Conservation (phyloP, 2,888 invertebrate species). For the Caenorhabditis sinica region DNA sequence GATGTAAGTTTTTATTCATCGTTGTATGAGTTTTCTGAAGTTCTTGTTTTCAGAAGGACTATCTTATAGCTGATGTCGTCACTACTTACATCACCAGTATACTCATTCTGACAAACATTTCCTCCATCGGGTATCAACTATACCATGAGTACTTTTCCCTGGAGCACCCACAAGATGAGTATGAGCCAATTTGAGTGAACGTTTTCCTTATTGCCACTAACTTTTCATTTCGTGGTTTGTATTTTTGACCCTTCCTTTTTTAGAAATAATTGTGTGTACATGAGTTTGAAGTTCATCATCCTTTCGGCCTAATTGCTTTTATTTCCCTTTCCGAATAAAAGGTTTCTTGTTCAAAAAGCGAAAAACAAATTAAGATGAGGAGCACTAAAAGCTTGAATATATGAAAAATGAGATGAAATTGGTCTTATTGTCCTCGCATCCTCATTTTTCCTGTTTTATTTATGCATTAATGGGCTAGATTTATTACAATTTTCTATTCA, state of each 20-base stretch:
- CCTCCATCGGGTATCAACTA: conserved; percentile 59
- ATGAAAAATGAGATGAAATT: too few relatives aligned
- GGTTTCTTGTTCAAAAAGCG: not conserved
- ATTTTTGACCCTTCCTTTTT: conserved; percentile 20
- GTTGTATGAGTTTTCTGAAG: not conserved
- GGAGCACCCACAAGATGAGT: conserved; percentile 67
- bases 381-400: not conserved
- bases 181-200: conserved; percentile 61
- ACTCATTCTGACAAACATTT: conserved; percentile 62
- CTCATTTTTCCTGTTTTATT: not conserved
- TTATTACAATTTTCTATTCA: not conserved
- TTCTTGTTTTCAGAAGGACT: conserved; percentile 49
- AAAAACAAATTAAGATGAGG: conserved; percentile 11
- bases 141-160: conserved; percentile 70
- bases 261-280: conserved; percentile 38
- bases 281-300: conserved; percentile 44
- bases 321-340: conserved; percentile 30
- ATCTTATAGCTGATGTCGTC: conserved; percentile 56
- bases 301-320: conserved; percentile 22
- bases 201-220: conserved; percentile 3
- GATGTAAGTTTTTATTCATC: conserved; percentile 34
- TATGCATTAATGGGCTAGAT: not conserved
- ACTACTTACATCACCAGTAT: conserved; percentile 61
- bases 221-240: conserved; percentile 14
- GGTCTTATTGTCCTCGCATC: conserved; percentile 8